Base-by-base conservation (phyloP, 2,113 vertebrate species). In the Jacana jacana region DNA sequence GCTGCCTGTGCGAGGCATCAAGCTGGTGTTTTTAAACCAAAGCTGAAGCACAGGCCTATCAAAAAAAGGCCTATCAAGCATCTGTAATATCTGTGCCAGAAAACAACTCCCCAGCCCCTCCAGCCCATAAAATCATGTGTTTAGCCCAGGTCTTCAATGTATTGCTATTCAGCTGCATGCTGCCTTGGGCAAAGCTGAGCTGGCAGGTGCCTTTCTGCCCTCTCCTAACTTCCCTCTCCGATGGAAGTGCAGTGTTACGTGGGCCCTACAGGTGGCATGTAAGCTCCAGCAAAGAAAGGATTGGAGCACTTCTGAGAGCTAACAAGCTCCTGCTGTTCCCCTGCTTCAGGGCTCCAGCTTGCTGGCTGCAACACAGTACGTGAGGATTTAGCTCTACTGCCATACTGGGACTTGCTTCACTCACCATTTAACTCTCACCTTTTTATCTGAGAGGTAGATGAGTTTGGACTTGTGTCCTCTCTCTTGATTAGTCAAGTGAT, bases 311-410 rank as follows among this genome's bases (percentile, higher is more conserved):
- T 70, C 40, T 10, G 24, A 49, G 63, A 51, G 37, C 20, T 65
- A 54, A 31, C 16, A 7, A 80, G 54, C 9, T 49, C 28, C 31
- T 77, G 13, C 27, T 60, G 10, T 55, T 60, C 15, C n/a, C 22
- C 15, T 4, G 7, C 39, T 69, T 48, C 60, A 27, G 42, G 42
- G 39, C 35, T 75, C 11, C 54, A 80, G 44, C 37, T 52, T 18
- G 0, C 44, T 20, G 42, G 14, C 46, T 58, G 12, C 42, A 58
- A 11, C 22, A n/a, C 58, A 24, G 37, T 3, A 2, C 1, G 1
- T 2, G 4, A 65, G 39, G 27, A 44, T 48, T 94, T 55, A 55
- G 27, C 19, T 79, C 35, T 40, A 9, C n/a, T 37, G 20, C 19
- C 7, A 11, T 15, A 9, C 22, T 30, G 44, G n/a, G 39, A 71